These are phyloP conservation scores for Panzeria rudis DNA, from an alignment of 2,888 invertebrate genomes.

Conservation along the genomic window DNA sequence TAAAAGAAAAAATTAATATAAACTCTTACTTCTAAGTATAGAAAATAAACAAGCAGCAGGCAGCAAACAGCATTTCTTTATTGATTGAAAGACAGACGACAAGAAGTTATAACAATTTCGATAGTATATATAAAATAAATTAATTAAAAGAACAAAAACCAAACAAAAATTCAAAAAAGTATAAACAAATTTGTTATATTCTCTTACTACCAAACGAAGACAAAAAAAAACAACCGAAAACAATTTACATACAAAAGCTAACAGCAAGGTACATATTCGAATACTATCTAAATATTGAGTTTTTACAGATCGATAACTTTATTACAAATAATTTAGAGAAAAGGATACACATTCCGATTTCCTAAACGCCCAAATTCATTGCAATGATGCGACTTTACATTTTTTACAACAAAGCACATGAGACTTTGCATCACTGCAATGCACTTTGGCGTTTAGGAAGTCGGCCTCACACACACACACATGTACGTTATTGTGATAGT, in stretches of 20 bases:
- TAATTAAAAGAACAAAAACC: conserved; percentile 16
- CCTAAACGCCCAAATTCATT: too few relatives aligned
- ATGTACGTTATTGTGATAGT: conserved; percentile 11
- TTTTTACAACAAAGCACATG: too few relatives aligned
- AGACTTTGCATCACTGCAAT: too few relatives aligned
- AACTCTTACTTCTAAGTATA: conserved; percentile 76
- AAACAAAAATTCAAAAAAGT: conserved; percentile 13
- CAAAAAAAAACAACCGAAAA: neutral
- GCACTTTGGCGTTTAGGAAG: too few relatives aligned
- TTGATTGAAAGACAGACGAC: conserved; percentile 62
- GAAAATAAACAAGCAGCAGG: conserved; percentile 66
- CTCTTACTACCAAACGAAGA: conserved; percentile 18
- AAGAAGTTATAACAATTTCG: conserved; percentile 57
- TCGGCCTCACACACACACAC: too few relatives aligned
- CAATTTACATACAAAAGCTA: conserved; percentile 25
- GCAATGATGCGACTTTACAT: too few relatives aligned
- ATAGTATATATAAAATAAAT: conserved; percentile 43
- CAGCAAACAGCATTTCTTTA: conserved; percentile 38
- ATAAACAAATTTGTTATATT: conserved; percentile 35
- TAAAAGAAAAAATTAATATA: conserved; percentile 64
- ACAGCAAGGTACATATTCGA: conserved; percentile 21
- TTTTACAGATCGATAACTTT: conserved; percentile 38
- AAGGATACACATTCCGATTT: conserved; percentile 12
- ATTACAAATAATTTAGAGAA: conserved; percentile 17
- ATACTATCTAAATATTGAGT: conserved; percentile 43